Evolutionary conservation across 2,888 invertebrate species (phyloP), one percentile per base, ranked within the genome.

Genomic region (Trissoscelio sp.): DNA sequence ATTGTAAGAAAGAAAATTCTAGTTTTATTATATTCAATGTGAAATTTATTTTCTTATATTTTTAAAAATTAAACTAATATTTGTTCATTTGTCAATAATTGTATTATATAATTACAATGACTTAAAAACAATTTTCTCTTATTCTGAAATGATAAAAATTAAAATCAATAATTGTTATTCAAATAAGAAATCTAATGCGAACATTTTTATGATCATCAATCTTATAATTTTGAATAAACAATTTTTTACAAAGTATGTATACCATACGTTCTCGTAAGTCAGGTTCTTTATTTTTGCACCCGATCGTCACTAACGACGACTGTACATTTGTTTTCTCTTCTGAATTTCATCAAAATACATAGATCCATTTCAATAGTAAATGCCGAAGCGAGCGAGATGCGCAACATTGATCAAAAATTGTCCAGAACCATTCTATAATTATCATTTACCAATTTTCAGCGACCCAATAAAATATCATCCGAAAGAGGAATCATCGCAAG

Each of bases 201-300:
- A n/a, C n/a, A n/a, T n/a, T n/a, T n/a, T n/a, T n/a, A n/a, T n/a
- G n/a, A n/a, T n/a, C n/a, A n/a, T n/a, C n/a, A n/a, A n/a, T n/a
- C n/a, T n/a, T n/a, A n/a, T n/a, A n/a, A n/a, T n/a, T 42, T 42
- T 44, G 9, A 44, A 48, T 24, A 12, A n/a, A 22, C 1, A 24
- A 58, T 73, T 73, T 73, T 73, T 73, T 73, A 73, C 73, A 73
- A 73, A 74, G 64, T 64, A 74, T 37, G 44, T 55, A 22, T 55
- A 53, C 14, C 22, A 66, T 42, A 57, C 51, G 22, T 67, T 60
- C 22, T 51, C 42, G 14, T 57, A 73, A 67, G 12, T 73, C 37
- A 46, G 6, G 11, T 74, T 74, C 46, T 74, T 69, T 64, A 69
- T 80, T 80, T 74, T 74, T 80, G 69, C 80, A 74, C 69, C 69